A percentile compares a stretch with the other conserved stretches of the same genome.
phyloP scores from a whole-genome alignment of 2,113 vertebrate genomes.

The Oenanthe melanoleuca region DNA sequence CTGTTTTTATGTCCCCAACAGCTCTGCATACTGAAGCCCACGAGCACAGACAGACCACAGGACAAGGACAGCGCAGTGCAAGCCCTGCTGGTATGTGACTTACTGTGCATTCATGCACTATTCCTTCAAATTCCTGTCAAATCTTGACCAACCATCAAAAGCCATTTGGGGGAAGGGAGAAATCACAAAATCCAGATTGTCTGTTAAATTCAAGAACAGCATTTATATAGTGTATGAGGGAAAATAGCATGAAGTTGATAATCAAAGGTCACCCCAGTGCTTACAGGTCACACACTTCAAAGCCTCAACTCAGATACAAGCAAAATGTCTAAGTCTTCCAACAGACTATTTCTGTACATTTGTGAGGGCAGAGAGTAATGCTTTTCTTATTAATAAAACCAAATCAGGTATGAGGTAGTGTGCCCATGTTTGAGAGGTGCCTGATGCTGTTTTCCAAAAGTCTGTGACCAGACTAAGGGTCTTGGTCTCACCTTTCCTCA shows the following conservation, averaged over 20 bases:
- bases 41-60: not conserved
- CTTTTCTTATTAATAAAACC: not conserved
- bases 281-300: not conserved
- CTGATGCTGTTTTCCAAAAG: not conserved
- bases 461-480: not conserved
- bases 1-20: not conserved
- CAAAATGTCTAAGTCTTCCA: not conserved
- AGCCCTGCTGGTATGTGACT: too few species aligned
- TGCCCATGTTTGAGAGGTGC: not conserved
- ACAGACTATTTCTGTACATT: not conserved
- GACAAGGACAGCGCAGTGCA: not conserved
- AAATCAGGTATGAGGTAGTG: not conserved
- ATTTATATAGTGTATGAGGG: not conserved
- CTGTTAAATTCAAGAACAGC: not conserved
- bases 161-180: rapidly evolving
- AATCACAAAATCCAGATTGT: not conserved
- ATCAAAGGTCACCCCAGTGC: rapidly evolving
- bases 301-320: not conserved
- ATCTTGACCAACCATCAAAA: not conserved
- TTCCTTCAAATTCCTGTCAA: not conserved
- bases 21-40: not conserved
- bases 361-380: not conserved
- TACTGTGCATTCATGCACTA: not conserved
- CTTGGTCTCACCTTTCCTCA: not conserved
- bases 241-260: not conserved